phyloP scores from a whole-genome alignment of 2,888 invertebrate genomes.

The Hoplodrina ambigua region DNA sequence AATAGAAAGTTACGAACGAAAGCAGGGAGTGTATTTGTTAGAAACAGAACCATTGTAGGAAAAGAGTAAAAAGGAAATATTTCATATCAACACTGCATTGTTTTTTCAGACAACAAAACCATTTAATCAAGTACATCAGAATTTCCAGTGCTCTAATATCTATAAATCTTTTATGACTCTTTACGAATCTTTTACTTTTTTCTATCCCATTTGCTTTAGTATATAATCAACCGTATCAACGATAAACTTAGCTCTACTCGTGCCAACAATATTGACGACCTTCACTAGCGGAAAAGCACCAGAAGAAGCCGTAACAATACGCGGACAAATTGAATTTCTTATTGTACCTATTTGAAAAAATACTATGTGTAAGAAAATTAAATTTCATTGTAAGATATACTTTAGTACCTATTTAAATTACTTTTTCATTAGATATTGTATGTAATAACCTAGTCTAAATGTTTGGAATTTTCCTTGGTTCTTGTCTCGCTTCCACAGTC shows the following conservation, averaged over 20 bases:
- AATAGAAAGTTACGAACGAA: conserved; percentile 31
- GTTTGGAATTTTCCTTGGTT: too few species aligned
- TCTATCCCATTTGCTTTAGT: conserved; percentile 14
- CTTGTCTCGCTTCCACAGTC: background rate
- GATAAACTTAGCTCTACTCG: conserved; percentile 23
- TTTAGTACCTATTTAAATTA: background rate
- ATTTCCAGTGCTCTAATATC: background rate
- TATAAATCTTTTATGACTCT: background rate
- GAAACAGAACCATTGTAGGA: conserved; percentile 28
- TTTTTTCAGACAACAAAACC: conserved; percentile 16
- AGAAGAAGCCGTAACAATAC: conserved; percentile 46
- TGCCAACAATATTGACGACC: conserved; percentile 36
- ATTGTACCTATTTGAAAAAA: conserved; percentile 21
- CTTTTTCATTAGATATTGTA: background rate
- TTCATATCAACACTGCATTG: conserved; percentile 14
- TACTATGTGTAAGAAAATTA: conserved; percentile 10
- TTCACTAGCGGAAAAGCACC: conserved; percentile 40
- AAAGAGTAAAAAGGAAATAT: conserved; percentile 29
- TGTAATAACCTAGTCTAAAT: background rate
- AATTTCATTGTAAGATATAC: conserved; percentile 23
- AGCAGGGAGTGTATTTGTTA: conserved; percentile 27
- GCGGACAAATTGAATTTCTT: conserved; percentile 30
- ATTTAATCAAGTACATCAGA: conserved; percentile 1
- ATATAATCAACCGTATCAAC: background rate
- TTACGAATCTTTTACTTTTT: too few species aligned